These are phyloP conservation scores for Harpagoxenus sublaevis DNA, from an alignment of 2,888 invertebrate genomes.

Conservation along the genomic window DNA sequence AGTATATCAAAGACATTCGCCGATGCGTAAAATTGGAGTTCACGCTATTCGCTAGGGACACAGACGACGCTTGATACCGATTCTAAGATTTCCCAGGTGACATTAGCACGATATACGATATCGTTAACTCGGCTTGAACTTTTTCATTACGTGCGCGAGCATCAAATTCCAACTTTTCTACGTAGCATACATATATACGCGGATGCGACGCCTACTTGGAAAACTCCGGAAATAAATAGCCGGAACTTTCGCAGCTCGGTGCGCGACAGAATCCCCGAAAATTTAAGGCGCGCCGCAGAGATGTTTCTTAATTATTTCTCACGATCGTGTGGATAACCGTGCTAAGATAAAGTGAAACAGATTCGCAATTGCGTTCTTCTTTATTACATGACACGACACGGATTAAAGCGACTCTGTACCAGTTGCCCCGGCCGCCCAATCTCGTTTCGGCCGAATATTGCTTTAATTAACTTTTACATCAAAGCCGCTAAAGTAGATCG, in stretches of 20 bases:
- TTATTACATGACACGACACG: constrained; percentile 31
- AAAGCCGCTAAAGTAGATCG: constrained; percentile 46
- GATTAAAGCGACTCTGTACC: constrained; percentile 53
- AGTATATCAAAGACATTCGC: constrained; percentile 36
- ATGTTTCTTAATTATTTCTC: constrained; percentile 55
- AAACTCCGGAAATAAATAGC: constrained; percentile 58
- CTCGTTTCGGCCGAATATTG: constrained; percentile 41
- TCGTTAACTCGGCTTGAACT: constrained; percentile 48
- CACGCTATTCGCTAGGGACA: constrained; percentile 53
- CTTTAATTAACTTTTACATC: constrained; percentile 68
- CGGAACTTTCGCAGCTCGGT: constrained; percentile 37
- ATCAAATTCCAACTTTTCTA: constrained; percentile 58
- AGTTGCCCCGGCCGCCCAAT: constrained; percentile 20
- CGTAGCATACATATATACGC: not conserved
- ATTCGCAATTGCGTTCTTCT: constrained; percentile 33
- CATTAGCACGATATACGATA: constrained; percentile 49
- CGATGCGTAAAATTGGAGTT: constrained; percentile 73
- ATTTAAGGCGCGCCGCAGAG: constrained; percentile 45
- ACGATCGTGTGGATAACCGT: constrained; percentile 24
- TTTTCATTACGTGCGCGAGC: constrained; percentile 59
- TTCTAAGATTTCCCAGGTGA: constrained; percentile 73
- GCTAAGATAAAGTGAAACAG: constrained; percentile 47
- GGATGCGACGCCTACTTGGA: not conserved
- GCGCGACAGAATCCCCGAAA: constrained; percentile 56
- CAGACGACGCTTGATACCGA: constrained; percentile 53